Conservation (phyloP, 2,797 vertebrate species). For the Psittacula echo region DNA sequence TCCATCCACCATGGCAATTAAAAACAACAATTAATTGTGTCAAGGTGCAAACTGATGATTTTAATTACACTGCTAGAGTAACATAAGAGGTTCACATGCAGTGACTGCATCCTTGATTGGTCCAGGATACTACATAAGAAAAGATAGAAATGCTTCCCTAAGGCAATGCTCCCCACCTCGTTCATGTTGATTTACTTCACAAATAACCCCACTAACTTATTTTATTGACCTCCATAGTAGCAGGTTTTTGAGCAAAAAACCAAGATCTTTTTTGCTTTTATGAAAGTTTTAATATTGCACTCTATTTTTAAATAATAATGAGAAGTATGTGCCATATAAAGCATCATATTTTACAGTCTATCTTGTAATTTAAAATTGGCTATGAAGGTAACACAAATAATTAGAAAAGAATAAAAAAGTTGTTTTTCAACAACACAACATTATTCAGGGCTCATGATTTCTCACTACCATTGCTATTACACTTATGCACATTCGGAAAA, state of each 20-base stretch:
- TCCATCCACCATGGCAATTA: constrained; percentile 12
- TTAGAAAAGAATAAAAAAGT: not conserved
- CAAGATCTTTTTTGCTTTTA: not conserved
- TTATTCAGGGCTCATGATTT: not conserved
- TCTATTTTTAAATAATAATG: not conserved
- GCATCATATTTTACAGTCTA: not conserved
- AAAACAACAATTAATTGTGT: constrained; percentile 54
- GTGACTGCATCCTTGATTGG: not conserved
- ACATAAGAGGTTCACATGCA: constrained; percentile 7
- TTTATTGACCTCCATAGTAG: not conserved
- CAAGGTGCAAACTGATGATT: constrained; percentile 43
- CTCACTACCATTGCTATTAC: not conserved
- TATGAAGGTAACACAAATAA: not conserved
- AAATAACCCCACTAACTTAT: constrained; percentile 2
- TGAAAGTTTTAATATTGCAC: not conserved
- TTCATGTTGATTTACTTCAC: constrained; percentile 30
- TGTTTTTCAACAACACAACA: not conserved
- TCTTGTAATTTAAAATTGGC: not conserved
- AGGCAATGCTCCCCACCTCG: not conserved
- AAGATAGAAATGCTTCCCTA: not conserved
- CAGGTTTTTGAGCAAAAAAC: not conserved
- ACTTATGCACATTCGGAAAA: not conserved
- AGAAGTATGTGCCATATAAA: not conserved
- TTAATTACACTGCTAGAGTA: constrained; percentile 36
- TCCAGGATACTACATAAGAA: not conserved